Evolutionary conservation across 2,888 invertebrate genomes (phyloP).

Genomic region (Nephrotoma guestfalica): DNA sequence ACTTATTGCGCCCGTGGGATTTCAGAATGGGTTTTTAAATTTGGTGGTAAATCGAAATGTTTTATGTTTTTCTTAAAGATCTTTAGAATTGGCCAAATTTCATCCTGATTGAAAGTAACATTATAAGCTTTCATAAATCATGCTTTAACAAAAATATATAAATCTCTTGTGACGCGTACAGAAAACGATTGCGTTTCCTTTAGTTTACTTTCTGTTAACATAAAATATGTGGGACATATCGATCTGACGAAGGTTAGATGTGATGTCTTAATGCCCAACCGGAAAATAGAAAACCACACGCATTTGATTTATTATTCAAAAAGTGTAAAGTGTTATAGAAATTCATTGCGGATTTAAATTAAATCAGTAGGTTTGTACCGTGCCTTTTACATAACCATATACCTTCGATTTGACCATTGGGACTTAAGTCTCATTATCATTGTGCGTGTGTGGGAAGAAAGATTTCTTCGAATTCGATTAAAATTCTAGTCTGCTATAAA

Average conservation of each 20-base stretch:
- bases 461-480: background rate
- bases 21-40: background rate
- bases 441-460: too few relatives aligned
- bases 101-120: background rate
- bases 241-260: background rate
- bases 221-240: background rate
- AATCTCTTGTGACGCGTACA: background rate
- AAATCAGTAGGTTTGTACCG: background rate
- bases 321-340: background rate
- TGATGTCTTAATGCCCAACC: background rate
- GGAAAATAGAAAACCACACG: background rate
- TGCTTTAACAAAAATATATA: background rate
- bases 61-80: background rate
- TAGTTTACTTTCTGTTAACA: background rate
- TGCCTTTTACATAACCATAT: background rate
- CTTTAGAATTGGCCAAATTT: background rate
- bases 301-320: background rate
- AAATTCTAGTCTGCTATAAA: background rate
- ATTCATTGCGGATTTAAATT: background rate
- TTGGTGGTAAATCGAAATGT: background rate
- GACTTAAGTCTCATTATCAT: background rate
- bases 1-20: background rate
- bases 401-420: background rate
- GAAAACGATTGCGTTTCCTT: background rate
- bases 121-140: background rate